Base-by-base conservation (phyloP, 2,113 vertebrate genomes). In the Pseudorasbora parva region DNA sequence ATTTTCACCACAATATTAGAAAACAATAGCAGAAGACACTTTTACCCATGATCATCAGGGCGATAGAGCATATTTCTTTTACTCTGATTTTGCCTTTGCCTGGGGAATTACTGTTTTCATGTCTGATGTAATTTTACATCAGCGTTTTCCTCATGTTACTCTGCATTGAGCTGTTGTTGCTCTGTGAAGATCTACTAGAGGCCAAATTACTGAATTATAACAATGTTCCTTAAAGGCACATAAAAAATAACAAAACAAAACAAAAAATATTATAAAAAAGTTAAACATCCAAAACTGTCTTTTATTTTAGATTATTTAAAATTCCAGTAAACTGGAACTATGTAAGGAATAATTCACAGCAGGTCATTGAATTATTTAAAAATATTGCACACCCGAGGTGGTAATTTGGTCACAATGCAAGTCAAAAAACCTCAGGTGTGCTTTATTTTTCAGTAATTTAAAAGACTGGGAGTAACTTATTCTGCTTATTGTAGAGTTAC, bases 61-160 rank as follows among this genome's bases (percentile, higher is more conserved):
- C 49, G 43, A 7, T 10, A 41, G 54, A 8, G 10, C 14, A 77
- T 71, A 27, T 49, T 81, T 82, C 62, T 71, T 19, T 8, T 76
- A 69, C 41, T 30, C 30, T 45, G 23, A 62, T 77, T 43, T 59
- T 54, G 9, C 10, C 3, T 17, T 43, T 77, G 69, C 81, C 59
- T 49, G 62, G 73, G 62, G 21, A 59, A 41, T 41, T 8, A 37
- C 33, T 41, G 54, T 78, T 64, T 51, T 66, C 69, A 37, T 56
- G 54, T 49, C 47, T 81, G 59, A 75, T 76, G 77, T 59, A 62
- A 64, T 81, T 64, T 84, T 87, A 72, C 78, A 84, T 84, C 78
- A 85, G 37, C 45, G 41, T 27, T 77, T 60, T 71, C 49, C 72
- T 81, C 30, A n/a, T 77, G 69, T 68, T n/a, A 43, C 41, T 49